Base-by-base conservation (phyloP, 1,140 invertebrate genomes). In the Oedothorax gibbosus region DNA sequence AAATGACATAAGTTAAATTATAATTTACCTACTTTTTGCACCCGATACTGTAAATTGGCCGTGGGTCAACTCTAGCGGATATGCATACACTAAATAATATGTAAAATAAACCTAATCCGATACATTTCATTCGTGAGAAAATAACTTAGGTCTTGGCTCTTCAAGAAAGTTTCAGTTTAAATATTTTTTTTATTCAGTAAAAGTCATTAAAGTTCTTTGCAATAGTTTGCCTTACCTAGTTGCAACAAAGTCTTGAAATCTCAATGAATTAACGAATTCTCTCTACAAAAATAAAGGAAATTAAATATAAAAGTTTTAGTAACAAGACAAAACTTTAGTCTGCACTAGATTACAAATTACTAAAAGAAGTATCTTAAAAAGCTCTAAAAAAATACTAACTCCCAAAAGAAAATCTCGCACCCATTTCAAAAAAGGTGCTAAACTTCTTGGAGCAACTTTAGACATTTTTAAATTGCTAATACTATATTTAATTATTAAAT, bases 241-340 rank as follows among this genome's bases (percentile, higher is more conserved):
- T 15, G 94, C 89, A 53, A 94, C 7, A 12, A 91, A 88, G 62
- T 94, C 91, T 84, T 92, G 91, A 88, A 92, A 95, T 88, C 95
- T 92, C 60, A 94, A 87, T n/a, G 92, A 92, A 86, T 91, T 90
- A 1, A 90, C 93, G 87, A 93, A 92, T 86, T 92, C 77, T 82
- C 14, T 75, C 68, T 65, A 54, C 69, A 84, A 57, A 87, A 62
- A 68, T 64, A 35, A 50, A 20, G 20, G 54, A 0, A 5, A 5
- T 0, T 35, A 85, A 51, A 76, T n/a, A 66, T 20, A 49, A 68
- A n/a, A 75, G 20, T 60, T 14, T 57, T 6, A 15, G 12, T 10
- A 57, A 14, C 11, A 53, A 20, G 56, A 57, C n/a, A 5, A 35
- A 8, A 50, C 7, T 75, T 57, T 35, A 2, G 3, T 7, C n/a